Base-by-base conservation (phyloP, 2,888 invertebrate genomes). In the Endomychus coccineus region DNA sequence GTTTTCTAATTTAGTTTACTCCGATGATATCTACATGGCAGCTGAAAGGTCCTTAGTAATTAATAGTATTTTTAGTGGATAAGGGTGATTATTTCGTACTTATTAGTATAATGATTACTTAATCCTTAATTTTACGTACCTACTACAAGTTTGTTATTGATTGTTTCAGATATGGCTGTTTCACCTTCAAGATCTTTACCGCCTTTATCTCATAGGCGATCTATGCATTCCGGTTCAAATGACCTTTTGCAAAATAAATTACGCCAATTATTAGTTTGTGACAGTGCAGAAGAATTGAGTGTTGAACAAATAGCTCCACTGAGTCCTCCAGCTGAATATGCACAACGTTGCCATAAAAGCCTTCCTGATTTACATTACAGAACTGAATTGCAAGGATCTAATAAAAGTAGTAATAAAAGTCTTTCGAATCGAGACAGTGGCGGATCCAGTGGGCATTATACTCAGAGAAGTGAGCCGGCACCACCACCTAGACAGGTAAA, bases 381-480 rank as follows among this genome's bases (percentile, higher is more conserved):
- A 62, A 42, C 70, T 4, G 61, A 58, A 22, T 56, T 59, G 39
- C 66, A 64, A 21, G 64, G 66, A 48, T 66, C 66, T n/a, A 67
- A 67, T 44, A 66, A 66, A 43, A 66, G 66, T 43, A 66, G 66
- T 48, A 67, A 67, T 46, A 67, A 72, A 62, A 60, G 67, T 60
- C 51, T 67, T 21, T 65, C 65, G 9, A 86, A 86, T 34, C 77
- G 85, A 2, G 86, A 86, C 62, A 85, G 84, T 0, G 86, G 86
- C 16, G 85, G 85, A 19, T 84, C 83, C 1, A 84, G 84, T 41
- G 86, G 85, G 0, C 86, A 85, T 64, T 86, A 83, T 61, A 85
- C 84, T 36, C 85, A 85, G 62, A 75, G 82, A 44, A 84, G 84
- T 56, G 85, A 85, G 48, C 85, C 85, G n/a, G 75, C 64, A 19